phyloP scores from a whole-genome alignment of 1,140 invertebrate species.

The Brachionus asplanchnoidis region DNA sequence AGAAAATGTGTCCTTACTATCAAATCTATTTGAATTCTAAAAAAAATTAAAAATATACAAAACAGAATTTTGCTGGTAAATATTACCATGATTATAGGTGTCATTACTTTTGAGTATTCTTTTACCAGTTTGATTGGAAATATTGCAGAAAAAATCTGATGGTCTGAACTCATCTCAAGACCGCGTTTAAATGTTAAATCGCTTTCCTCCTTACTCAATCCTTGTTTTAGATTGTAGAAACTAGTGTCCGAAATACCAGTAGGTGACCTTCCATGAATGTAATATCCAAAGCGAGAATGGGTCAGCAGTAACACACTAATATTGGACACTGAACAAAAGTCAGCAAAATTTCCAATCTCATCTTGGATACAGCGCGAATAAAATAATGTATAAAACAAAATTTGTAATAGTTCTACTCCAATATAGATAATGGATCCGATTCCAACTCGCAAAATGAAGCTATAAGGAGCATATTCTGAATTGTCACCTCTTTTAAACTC shows the following conservation, averaged over 20 bases:
- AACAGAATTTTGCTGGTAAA: background rate
- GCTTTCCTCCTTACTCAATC: slow-evolving; percentile 70
- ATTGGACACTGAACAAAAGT: slow-evolving; percentile 75
- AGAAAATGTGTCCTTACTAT: background rate
- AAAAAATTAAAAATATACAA: background rate
- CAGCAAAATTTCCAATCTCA: slow-evolving; percentile 71
- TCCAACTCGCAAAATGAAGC: background rate
- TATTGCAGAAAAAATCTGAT: slow-evolving; percentile 74
- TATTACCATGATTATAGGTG: slow-evolving; percentile 4
- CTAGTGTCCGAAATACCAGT: slow-evolving; percentile 79
- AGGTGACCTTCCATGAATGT: slow-evolving; percentile 79
- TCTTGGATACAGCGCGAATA: slow-evolving; percentile 62
- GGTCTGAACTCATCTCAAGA: slow-evolving; percentile 69
- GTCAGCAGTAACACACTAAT: slow-evolving; percentile 74
- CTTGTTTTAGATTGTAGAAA: slow-evolving; percentile 71
- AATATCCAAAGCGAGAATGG: slow-evolving; percentile 70
- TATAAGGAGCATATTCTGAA: slow-evolving; percentile 52
- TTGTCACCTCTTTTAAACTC: slow-evolving; percentile 47
- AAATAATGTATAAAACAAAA: background rate
- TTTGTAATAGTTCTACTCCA: background rate
- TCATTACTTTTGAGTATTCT: slow-evolving; percentile 61
- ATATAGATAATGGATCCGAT: background rate
- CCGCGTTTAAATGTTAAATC: slow-evolving; percentile 74
- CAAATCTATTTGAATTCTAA: background rate
- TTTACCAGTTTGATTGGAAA: slow-evolving; percentile 64